Conservation (phyloP, 2,113 vertebrate genomes). For the Gnathonemus echidnorhynchus region DNA sequence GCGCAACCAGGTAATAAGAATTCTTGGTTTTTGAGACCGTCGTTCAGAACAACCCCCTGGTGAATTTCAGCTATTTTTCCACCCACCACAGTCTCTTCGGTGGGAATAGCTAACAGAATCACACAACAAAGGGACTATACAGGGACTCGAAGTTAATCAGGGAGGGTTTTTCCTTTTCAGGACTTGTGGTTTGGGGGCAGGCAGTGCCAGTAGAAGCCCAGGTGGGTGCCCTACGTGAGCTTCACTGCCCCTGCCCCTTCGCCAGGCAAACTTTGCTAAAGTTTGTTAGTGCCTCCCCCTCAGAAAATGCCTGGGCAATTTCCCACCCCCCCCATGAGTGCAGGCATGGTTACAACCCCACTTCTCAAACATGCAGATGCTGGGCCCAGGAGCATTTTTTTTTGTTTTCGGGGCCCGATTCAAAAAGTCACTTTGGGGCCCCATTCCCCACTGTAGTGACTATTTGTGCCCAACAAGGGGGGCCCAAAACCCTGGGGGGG, state of each 20-base stretch:
- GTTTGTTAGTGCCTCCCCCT: background rate
- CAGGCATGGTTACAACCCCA: background rate
- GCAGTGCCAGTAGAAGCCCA: background rate
- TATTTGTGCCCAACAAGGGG: background rate
- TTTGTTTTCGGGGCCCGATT: background rate
- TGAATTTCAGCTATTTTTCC: background rate
- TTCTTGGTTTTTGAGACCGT: background rate
- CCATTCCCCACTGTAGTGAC: background rate
- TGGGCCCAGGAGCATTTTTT: background rate
- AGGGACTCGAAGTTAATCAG: background rate
- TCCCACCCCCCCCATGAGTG: background rate
- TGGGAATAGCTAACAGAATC: background rate
- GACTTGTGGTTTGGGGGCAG: background rate
- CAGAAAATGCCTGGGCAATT: background rate
- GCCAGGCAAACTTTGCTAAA: background rate
- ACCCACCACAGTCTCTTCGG: background rate
- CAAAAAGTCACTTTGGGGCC: background rate
- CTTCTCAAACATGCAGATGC: background rate
- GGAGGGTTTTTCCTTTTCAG: background rate
- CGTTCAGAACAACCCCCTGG: background rate
- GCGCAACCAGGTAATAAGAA: background rate
- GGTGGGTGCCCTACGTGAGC: background rate
- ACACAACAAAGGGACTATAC: background rate
- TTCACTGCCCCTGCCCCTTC: background rate
- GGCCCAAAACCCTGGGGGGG: too few species aligned